Evolutionary conservation across 1,140 invertebrate genomes (phyloP), one percentile per base, ranked within the genome.

Genomic region (Pseudoatta argentina): DNA sequence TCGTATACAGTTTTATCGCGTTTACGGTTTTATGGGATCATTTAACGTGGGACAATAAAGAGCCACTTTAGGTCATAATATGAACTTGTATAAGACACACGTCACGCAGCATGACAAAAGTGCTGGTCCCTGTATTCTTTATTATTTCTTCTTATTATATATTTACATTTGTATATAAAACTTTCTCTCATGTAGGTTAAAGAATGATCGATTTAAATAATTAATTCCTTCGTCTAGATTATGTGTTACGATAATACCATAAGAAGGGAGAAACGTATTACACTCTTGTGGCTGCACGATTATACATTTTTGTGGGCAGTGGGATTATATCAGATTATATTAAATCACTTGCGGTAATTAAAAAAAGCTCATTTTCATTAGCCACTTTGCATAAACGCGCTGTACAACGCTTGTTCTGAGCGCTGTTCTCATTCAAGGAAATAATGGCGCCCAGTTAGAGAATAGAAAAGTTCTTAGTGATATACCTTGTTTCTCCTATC

Each of bases 41-140:
- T 89, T 89, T 89, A 89, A 86, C 76, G 76, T 71, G 71, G 27
- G 21, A 86, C 87, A 82, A 89, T 89, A 89, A 89, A 89, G 85
- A 69, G 61, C 76, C 83, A 89, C 87, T 89, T 89, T 89, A 27
- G 73, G 71, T 72, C 76, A 71, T 82, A 89, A 86, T 64, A 48
- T 48, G 63, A 71, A 77, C 48, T 53, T 48, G 67, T 77, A 39
- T 66, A 39, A 59, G 48, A 61, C 51, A 59, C 3, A 67, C 53
- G 73, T 27, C 16, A 48, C 8, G 34, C 72, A n/a, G 34, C 16
- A 14, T 8, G 21, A 48, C 69, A 3, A 89, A 81, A 88, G 75
- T 64, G 61, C 24, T 55, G 48, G 59, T 44, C 51, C 59, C 48
- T 82, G 71, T 77, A 57, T 34, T 18, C 14, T 76, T 75, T 76